phyloP scores from a whole-genome alignment of 2,797 vertebrate species.

The Varecia variegata region DNA sequence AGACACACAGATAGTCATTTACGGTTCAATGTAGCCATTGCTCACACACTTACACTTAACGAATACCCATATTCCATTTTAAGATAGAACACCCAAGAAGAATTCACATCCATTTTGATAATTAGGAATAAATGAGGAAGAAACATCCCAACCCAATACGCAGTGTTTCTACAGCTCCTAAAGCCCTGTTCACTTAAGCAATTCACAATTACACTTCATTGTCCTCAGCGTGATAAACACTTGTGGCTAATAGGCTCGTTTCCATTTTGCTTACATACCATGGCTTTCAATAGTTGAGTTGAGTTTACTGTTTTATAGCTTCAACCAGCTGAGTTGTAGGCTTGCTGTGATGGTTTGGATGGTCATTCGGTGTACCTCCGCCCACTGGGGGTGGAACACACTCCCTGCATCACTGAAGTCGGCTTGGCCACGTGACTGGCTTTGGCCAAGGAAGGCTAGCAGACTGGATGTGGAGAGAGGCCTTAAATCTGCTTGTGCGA shows the following conservation, averaged over 20 bases:
- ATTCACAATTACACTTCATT: background rate
- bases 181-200: background rate
- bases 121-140: background rate
- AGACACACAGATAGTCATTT: background rate
- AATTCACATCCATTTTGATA: background rate
- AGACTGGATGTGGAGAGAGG: background rate
- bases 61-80: background rate
- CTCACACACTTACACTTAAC: background rate
- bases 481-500: background rate
- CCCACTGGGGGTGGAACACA: background rate
- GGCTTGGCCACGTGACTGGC: background rate
- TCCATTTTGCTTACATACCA: too few species aligned
- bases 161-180: background rate
- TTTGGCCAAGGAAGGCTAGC: background rate
- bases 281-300: background rate
- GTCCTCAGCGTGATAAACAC: background rate
- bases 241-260: background rate
- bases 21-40: background rate
- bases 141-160: background rate
- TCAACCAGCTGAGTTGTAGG: background rate
- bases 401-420: background rate
- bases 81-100: background rate
- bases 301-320: background rate
- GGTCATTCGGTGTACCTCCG: too few species aligned
- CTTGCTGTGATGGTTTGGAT: background rate